phyloP scores from a whole-genome alignment of 2,797 vertebrate species.

The Macropodus opercularis region DNA sequence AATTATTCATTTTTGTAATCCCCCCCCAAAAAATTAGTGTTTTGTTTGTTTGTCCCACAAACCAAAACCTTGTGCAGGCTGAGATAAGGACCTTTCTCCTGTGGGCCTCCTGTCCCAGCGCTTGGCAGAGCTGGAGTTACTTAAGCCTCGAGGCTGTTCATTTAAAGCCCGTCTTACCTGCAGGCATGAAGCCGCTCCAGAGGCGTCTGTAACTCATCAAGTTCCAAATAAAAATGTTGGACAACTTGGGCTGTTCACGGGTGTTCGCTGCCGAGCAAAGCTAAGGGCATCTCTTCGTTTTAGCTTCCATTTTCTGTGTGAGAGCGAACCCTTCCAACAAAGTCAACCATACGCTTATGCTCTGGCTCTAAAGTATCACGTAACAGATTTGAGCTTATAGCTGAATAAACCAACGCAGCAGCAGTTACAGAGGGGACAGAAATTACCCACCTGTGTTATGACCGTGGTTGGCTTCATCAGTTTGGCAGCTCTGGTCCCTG shows the following conservation, averaged over 20 bases:
- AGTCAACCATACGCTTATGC: background rate
- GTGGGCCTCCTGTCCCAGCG: background rate
- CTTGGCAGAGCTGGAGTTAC: background rate
- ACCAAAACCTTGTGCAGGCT: background rate
- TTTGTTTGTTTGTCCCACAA: background rate
- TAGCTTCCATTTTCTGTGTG: background rate
- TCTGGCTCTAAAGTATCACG: conserved; percentile 19
- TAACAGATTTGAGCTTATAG: conserved; percentile 23
- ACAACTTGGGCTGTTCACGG: background rate
- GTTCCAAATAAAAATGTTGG: conserved; percentile 9
- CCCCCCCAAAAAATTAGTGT: background rate
- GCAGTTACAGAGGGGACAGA: conserved; percentile 9
- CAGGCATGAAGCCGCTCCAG: background rate
- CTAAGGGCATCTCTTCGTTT: conserved; percentile 1
- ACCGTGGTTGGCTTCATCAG: conserved; percentile 52
- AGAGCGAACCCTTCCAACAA: conserved; percentile 13
- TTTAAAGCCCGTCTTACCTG: background rate
- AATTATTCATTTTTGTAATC: background rate
- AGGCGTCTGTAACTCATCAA: background rate
- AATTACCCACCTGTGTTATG: conserved; percentile 56
- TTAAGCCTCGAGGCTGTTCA: background rate
- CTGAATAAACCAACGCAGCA: conserved; percentile 30
- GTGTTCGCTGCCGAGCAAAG: background rate
- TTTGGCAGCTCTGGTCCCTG: conserved; percentile 77
- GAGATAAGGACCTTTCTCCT: background rate